phyloP scores from a whole-genome alignment of 2,113 vertebrate species.

The Esox niger region DNA sequence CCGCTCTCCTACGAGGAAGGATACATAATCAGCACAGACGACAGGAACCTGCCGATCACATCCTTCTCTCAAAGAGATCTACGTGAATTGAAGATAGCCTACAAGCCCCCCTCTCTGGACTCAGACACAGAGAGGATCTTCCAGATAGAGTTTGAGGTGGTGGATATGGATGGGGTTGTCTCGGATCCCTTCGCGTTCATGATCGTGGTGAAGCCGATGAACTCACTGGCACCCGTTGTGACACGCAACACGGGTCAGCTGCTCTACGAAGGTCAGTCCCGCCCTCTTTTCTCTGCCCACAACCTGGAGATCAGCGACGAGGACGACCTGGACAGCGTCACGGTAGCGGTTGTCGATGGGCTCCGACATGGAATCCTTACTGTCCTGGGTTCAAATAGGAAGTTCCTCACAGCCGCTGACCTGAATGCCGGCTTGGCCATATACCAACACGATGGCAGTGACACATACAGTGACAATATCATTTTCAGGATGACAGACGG shows the following conservation, averaged over 20 bases:
- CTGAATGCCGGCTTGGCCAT: conserved; percentile 77
- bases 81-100: conserved; percentile 86
- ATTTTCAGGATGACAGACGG: conserved; percentile 90
- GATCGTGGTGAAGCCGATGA: conserved; percentile 95
- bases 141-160: conserved; percentile 86
- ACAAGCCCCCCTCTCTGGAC: conserved; percentile 84
- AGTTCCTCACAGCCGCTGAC: conserved; percentile 81
- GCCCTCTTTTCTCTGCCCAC: conserved; percentile 78
- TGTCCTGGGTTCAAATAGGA: conserved; percentile 74
- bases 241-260: conserved; percentile 89
- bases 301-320: conserved; percentile 90
- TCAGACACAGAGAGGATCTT: conserved; percentile 86
- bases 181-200: conserved; percentile 92
- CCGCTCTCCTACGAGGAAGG: conserved; percentile 84
- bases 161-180: conserved; percentile 86
- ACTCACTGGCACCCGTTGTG: conserved; percentile 87
- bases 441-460: conserved; percentile 88
- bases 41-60: conserved; percentile 86
- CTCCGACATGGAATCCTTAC: conserved; percentile 83
- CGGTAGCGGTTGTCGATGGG: conserved; percentile 82
- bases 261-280: conserved; percentile 91
- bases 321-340: conserved; percentile 82
- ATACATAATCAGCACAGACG: conserved; percentile 91
- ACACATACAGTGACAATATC: conserved; percentile 92
- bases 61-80: conserved; percentile 90